phyloP scores from a whole-genome alignment of 1,140 invertebrate genomes.

The Aleiodes sp. region DNA sequence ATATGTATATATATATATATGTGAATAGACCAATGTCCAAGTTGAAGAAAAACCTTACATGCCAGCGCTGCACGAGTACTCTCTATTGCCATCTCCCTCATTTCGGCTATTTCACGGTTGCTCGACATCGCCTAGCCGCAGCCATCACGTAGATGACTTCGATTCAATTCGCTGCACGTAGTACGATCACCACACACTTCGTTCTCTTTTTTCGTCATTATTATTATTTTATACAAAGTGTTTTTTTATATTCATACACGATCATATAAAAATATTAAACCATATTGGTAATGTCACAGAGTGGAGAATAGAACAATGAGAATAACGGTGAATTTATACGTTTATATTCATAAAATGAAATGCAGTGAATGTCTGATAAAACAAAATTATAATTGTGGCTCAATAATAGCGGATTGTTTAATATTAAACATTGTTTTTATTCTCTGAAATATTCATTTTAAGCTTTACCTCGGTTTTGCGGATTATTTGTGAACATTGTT shows the following conservation, averaged over 20 bases:
- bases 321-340: not conserved
- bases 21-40: not conserved
- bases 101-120: constrained; percentile 29
- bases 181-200: not conserved
- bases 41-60: constrained; percentile 13
- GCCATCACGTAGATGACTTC: not conserved
- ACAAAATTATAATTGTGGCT: not conserved
- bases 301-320: not conserved
- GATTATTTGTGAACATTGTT: not conserved
- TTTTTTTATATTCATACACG: not conserved
- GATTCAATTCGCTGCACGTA: constrained; percentile 18
- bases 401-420: not conserved
- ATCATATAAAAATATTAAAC: not conserved
- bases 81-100: not conserved
- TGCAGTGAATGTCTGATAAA: not conserved
- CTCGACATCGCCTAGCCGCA: constrained; percentile 5
- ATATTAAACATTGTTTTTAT: not conserved
- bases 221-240: too few species aligned
- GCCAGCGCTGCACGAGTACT: not conserved
- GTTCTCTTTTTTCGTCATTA: not conserved
- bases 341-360: not conserved
- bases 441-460: too few species aligned
- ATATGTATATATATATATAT: not conserved
- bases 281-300: not conserved
- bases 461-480: not conserved